Conservation (phyloP, 2,113 vertebrate genomes). For the Gymnocephalus cernua region DNA sequence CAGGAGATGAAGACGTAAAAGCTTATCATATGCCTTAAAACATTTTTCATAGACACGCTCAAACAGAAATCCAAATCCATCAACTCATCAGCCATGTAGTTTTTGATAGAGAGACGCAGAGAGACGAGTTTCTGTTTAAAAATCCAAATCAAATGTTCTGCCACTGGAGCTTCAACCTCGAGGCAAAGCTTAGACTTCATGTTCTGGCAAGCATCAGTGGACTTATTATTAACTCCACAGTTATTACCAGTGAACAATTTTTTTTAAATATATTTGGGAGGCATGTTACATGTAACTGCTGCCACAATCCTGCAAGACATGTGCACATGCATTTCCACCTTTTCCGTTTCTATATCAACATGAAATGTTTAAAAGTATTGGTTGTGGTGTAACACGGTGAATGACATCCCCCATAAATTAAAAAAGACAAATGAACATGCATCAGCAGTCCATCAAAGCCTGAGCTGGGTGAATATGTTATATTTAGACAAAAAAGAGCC, state of each 20-base stretch:
- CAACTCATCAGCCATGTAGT: neutral
- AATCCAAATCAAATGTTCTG: slow-evolving; percentile 48
- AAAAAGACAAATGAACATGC: neutral
- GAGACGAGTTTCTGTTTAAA: slow-evolving; percentile 10
- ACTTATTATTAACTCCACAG: too few relatives aligned
- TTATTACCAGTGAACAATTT: slow-evolving; percentile 9
- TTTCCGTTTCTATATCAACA: neutral
- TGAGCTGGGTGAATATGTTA: neutral
- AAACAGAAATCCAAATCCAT: slow-evolving; percentile 17
- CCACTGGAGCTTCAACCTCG: slow-evolving; percentile 39
- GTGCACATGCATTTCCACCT: neutral
- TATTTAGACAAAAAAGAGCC: too few relatives aligned
- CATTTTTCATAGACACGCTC: neutral
- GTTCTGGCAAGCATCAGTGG: slow-evolving; percentile 59
- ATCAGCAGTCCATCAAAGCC: neutral
- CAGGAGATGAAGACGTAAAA: neutral
- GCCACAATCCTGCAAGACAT: slow-evolving; percentile 10
- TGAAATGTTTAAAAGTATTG: neutral
- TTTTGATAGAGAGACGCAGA: slow-evolving; percentile 8
- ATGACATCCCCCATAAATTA: neutral
- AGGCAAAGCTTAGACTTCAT: slow-evolving; percentile 64
- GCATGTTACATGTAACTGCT: neutral
- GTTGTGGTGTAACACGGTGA: neutral
- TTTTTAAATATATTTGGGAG: slow-evolving; percentile 32
- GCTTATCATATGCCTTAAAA: slow-evolving; percentile 17